phyloP scores from a whole-genome alignment of 2,113 vertebrate species.

The Pterocles burchelli region DNA sequence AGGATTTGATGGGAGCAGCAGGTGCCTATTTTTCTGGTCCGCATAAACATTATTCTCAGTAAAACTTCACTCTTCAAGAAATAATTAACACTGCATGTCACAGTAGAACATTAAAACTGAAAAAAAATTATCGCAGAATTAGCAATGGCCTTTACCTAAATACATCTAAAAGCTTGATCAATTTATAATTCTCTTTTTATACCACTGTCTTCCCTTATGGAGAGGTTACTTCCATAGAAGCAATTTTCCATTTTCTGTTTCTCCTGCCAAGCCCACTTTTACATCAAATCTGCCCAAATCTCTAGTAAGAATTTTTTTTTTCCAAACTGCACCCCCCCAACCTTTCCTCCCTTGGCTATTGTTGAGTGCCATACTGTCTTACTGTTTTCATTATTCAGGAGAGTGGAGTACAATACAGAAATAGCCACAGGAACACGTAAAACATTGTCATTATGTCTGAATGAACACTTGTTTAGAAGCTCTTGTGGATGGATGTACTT shows the following conservation, averaged over 20 bases:
- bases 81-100: conserved; percentile 4
- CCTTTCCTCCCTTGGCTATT: background rate
- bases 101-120: background rate
- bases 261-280: background rate
- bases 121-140: background rate
- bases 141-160: background rate
- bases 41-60: background rate
- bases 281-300: background rate
- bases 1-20: background rate
- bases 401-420: background rate
- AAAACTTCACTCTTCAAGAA: conserved; percentile 7
- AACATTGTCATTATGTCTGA: background rate
- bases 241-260: background rate
- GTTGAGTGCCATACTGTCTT: background rate
- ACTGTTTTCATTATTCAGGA: background rate
- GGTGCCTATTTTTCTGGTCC: background rate
- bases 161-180: background rate
- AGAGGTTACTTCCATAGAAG: background rate
- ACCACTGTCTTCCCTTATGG: background rate
- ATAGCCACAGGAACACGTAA: background rate
- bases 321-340: background rate
- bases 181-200: background rate
- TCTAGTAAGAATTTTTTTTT: background rate
- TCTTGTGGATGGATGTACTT: background rate
- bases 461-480: background rate